Evolutionary conservation across 2,797 vertebrate species (phyloP), one percentile per base, ranked within the genome.

Genomic region (Melanotaenia pygmaea): DNA sequence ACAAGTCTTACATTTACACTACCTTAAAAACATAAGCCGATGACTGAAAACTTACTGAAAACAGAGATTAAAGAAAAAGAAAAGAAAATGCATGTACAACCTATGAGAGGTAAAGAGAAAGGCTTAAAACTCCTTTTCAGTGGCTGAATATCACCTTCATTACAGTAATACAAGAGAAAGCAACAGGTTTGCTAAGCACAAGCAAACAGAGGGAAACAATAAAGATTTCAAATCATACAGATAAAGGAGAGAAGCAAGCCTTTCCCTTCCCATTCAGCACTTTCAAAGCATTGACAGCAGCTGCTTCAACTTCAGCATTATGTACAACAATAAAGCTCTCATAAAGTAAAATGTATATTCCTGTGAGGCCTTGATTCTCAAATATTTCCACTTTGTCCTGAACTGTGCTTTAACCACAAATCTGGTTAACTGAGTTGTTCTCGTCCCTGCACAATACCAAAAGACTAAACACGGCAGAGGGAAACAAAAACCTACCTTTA

Each of bases 261-360:
- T 74, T 45, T 64, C 37, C 35, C 13, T 63, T 58, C 57, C 58
- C 75, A 32, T 32, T 65, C 45, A 38, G 38, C 38, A 66, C 57
- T 64, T 59, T 45, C 34, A 65, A 1, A 60, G 51, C 7, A 20
- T 30, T 35, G 40, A 45, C 56, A 73, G 74, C 72, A 77, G 72
- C 74, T 69, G 64, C 51, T 60, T 72, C n/a, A 81, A 70, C 62
- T 43, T 58, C 32, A 37, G 45, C 34, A 64, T 73, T 70, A 68
- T 1, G 26, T 64, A 59, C 16, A 40, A 61, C 64, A 83, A 69
- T 75, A 72, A 77, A 79, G 37, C 34, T 45, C 69, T 60, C 28
- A 65, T 76, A 65, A 69, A 80, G 67, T 68, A 79, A 40, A 13
- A 9, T 40, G 18, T 20, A 75, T 54, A 76, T 74, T 45, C 67